phyloP scores from a whole-genome alignment of 2,797 vertebrate genomes.

The Chaunax sp. region DNA sequence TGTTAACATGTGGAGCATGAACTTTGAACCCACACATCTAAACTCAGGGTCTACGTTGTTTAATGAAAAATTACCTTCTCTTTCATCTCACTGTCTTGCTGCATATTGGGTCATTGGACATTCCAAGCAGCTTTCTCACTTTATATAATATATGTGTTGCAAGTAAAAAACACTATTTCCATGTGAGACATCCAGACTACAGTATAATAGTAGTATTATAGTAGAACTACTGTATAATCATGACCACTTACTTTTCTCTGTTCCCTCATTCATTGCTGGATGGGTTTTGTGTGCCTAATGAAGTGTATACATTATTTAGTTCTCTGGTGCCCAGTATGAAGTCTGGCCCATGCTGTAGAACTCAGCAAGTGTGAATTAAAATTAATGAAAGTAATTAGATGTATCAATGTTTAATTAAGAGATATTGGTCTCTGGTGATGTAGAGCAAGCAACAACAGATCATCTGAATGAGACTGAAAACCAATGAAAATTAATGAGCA shows the following conservation, averaged over 20 bases:
- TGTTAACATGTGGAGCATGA: no score
- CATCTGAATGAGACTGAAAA: not conserved
- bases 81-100: not conserved
- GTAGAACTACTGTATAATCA: no score
- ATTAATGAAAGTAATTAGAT: constrained; percentile 14
- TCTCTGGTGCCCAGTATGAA: constrained; percentile 2
- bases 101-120: not conserved
- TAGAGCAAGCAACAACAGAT: not conserved
- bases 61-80: not conserved
- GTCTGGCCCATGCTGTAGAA: not conserved
- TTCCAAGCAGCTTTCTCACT: constrained; percentile 11
- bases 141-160: not conserved
- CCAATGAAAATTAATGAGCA: not conserved
- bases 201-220: no score
- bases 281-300: constrained; percentile 12
- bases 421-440: not conserved
- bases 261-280: not conserved
- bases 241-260: no score
- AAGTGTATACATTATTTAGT: constrained; percentile 21
- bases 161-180: not conserved
- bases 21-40: not conserved
- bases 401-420: constrained; percentile 15
- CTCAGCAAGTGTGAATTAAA: constrained; percentile 4
- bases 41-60: not conserved
- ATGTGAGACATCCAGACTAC: no score